These are phyloP conservation scores for Bactericera cockerelli DNA, from an alignment of 1,140 invertebrate species.

Conservation along the genomic window DNA sequence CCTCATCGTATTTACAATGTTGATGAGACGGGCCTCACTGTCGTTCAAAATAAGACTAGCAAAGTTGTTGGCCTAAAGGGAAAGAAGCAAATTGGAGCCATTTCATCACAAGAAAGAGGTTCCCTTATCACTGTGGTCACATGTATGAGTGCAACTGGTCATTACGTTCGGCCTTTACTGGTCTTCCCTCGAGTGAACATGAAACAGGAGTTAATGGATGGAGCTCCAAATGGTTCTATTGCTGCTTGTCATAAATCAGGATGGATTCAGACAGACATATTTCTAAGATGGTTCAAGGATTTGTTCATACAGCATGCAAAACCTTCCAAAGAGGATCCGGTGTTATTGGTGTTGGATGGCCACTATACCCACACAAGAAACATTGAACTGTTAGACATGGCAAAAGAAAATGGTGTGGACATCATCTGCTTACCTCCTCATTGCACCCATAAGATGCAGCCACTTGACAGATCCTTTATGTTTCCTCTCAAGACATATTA, in stretches of 20 bases:
- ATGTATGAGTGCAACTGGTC: conserved; percentile 27
- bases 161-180: conserved; percentile 26
- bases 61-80: conserved; percentile 24
- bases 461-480: conserved; percentile 26
- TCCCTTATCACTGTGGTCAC: conserved; percentile 27
- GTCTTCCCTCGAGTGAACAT: conserved; percentile 27
- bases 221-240: conserved; percentile 19
- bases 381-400: conserved; percentile 24
- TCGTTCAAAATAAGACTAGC: conserved; percentile 21
- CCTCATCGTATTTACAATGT: conserved; percentile 25
- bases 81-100: conserved; percentile 26
- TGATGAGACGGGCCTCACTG: conserved; percentile 26
- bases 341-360: conserved; percentile 24
- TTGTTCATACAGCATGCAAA: conserved; percentile 5
- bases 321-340: conserved; percentile 16
- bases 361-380: conserved; percentile 25
- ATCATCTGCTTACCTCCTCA: conserved; percentile 27
- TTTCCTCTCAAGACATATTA: conserved; percentile 19
- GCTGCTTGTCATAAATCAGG: conserved; percentile 19
- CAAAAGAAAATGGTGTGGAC: conserved; percentile 21
- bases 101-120: conserved; percentile 28
- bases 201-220: conserved; percentile 24
- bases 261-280: conserved; percentile 24
- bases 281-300: conserved; percentile 21
- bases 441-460: conserved; percentile 23